Conservation (phyloP, 2,113 vertebrate genomes). For the Bambusicola thoracicus region DNA sequence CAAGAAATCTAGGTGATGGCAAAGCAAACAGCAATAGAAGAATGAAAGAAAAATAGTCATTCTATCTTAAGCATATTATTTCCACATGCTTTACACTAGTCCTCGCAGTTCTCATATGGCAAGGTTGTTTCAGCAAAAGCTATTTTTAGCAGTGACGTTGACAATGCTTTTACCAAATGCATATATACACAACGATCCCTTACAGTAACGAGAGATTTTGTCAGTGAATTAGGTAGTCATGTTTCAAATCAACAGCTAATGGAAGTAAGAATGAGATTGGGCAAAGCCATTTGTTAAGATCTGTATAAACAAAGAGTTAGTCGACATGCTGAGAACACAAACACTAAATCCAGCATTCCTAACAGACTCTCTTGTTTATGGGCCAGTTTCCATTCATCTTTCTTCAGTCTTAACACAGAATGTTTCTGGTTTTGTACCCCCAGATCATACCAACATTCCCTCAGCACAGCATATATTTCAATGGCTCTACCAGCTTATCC, state of each 20-base stretch:
- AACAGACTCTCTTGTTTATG: background rate
- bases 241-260: background rate
- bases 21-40: constrained; percentile 82
- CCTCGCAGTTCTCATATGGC: constrained; percentile 6
- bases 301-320: background rate
- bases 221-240: background rate
- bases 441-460: background rate
- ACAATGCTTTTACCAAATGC: background rate
- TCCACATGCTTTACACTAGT: constrained; percentile 49
- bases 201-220: background rate
- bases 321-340: background rate
- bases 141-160: background rate
- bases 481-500: background rate
- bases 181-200: background rate
- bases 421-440: background rate
- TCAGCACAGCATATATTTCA: background rate
- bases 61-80: constrained; percentile 73
- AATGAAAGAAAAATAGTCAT: constrained; percentile 81
- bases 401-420: background rate
- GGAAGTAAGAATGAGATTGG: background rate
- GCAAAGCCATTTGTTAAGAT: background rate
- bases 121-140: background rate
- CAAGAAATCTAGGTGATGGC: constrained; percentile 83
- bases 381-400: background rate
- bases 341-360: background rate